phyloP scores from a whole-genome alignment of 2,113 vertebrate species.

The Damaliscus lunatus region DNA sequence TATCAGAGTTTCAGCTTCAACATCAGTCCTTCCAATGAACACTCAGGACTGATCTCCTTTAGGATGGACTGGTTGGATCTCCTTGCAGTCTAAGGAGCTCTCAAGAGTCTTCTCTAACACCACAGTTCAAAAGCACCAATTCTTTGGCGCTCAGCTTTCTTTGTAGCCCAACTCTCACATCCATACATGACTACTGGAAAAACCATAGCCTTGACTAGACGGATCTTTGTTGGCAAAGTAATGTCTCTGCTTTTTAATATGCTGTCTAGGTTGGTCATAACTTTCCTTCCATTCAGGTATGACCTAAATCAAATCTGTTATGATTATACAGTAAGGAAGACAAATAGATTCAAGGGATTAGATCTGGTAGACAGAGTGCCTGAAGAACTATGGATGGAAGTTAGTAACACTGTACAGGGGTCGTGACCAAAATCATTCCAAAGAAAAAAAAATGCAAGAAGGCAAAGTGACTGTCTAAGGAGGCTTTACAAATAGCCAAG shows the following conservation, averaged over 20 bases:
- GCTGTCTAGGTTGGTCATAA: background rate
- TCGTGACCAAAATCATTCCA: background rate
- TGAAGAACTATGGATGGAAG: background rate
- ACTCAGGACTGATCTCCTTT: background rate
- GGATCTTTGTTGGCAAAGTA: background rate
- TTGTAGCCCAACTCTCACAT: background rate
- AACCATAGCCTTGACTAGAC: background rate
- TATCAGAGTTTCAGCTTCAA: background rate
- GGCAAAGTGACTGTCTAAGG: background rate
- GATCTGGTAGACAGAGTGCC: background rate
- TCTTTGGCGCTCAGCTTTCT: rapidly evolving
- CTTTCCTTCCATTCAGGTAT: background rate
- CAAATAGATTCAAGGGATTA: background rate
- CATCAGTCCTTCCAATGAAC: background rate
- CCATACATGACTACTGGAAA: background rate
- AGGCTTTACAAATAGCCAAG: background rate
- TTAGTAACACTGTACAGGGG: background rate
- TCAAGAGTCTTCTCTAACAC: background rate
- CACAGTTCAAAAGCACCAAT: background rate
- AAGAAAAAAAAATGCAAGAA: background rate
- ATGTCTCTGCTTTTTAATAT: background rate
- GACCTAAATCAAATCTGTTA: background rate
- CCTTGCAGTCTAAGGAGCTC: background rate
- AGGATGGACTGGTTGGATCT: background rate
- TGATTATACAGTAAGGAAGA: background rate